These are phyloP conservation scores for Dione juno DNA, from an alignment of 2,888 invertebrate species.

Conservation along the genomic window DNA sequence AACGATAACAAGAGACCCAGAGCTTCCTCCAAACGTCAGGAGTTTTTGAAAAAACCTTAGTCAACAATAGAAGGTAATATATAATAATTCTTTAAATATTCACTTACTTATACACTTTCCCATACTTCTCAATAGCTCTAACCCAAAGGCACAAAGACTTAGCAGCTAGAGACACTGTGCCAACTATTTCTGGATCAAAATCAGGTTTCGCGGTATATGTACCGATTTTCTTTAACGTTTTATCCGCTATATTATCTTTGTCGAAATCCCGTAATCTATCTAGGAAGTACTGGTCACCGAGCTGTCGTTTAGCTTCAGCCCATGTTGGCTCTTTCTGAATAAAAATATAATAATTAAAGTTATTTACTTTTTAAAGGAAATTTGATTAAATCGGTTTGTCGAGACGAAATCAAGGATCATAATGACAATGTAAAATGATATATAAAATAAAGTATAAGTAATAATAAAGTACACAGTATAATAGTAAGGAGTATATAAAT, in stretches of 20 bases:
- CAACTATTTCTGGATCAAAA: constrained; percentile 94
- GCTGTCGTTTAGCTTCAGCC: constrained; percentile 93
- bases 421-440: no score
- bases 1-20: no score
- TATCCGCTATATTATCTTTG: constrained; percentile 93
- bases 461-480: no score
- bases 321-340: constrained; percentile 89
- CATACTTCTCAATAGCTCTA: constrained; percentile 95
- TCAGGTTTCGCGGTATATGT: constrained; percentile 91
- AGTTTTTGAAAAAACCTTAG: no score
- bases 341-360: not conserved
- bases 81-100: not conserved
- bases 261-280: constrained; percentile 92
- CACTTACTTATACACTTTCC: constrained; percentile 91
- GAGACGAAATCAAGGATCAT: no score
- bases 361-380: not conserved
- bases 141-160: constrained; percentile 96
- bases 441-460: no score
- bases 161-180: constrained; percentile 91
- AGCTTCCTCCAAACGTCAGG: no score
- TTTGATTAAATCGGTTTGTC: no score
- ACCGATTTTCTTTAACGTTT: constrained; percentile 90
- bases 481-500: no score
- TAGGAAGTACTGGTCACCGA: constrained; percentile 91
- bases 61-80: no score